A percentile compares a stretch with the other conserved stretches of the same genome.
Evolutionary conservation across 2,888 invertebrate species (phyloP).

Genomic region (Caenorhabditis plicata): DNA sequence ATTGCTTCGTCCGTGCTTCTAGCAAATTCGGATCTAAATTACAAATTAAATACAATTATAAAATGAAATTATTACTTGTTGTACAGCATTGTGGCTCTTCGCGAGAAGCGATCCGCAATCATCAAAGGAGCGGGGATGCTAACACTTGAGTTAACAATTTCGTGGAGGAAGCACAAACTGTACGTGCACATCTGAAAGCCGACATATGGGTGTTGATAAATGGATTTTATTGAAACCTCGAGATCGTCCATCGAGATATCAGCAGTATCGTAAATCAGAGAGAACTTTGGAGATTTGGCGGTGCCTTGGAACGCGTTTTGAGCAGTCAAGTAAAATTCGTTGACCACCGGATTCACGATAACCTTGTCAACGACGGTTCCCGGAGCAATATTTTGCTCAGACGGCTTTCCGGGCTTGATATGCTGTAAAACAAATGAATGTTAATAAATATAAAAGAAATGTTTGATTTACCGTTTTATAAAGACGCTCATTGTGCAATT

Average conservation of each 20-base stretch:
- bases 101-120: conserved; percentile 14
- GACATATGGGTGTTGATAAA: not conserved
- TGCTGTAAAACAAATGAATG: not conserved
- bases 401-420: not conserved
- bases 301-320: conserved; percentile 22
- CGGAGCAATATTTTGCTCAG: conserved; percentile 13
- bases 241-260: not conserved
- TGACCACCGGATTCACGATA: conserved; percentile 8
- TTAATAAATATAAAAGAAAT: not conserved
- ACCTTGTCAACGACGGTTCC: conserved; percentile 17
- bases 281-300: conserved; percentile 12
- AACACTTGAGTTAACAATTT: conserved; percentile 22
- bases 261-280: conserved; percentile 5
- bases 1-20: no score
- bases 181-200: conserved; percentile 18
- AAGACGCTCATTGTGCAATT: not conserved
- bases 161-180: conserved; percentile 14
- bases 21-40: no score
- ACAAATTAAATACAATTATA: no score
- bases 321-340: conserved; percentile 23
- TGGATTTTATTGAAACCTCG: not conserved
- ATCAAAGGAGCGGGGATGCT: conserved; percentile 24
- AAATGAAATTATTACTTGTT: no score
- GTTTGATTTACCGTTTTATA: not conserved
- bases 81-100: conserved; percentile 27